Percentiles rank a stretch among this genome's conserved stretches.
Evolutionary conservation across 2,113 vertebrate genomes (phyloP).

Genomic region (Rhinoderma darwinii): DNA sequence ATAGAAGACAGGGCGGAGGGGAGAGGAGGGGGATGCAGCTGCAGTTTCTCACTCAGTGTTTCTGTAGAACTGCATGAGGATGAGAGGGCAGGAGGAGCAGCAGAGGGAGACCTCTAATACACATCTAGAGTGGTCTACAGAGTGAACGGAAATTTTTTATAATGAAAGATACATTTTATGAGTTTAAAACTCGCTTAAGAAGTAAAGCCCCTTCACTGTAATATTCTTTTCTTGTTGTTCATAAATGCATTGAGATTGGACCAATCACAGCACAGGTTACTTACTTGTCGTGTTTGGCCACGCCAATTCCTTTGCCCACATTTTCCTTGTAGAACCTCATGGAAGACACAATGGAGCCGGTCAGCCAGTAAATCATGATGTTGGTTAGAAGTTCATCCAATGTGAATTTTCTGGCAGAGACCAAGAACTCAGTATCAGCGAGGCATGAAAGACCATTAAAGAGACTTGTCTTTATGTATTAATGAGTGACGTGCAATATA

Average conservation of each 20-base stretch:
- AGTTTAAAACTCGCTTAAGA: not conserved
- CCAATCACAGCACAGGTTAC: not conserved
- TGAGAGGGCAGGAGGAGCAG: no score
- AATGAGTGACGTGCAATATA: not conserved
- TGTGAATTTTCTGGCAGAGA: slow-evolving; percentile 71
- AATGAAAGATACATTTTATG: no score
- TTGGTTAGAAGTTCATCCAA: slow-evolving; percentile 78
- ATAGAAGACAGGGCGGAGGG: no score
- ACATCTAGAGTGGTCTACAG: no score
- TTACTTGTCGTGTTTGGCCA: slow-evolving; percentile 71
- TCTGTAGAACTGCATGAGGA: no score
- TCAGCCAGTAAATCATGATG: slow-evolving; percentile 82
- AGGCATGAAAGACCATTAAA: no score
- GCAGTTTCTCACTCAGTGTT: not conserved
- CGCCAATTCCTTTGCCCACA: slow-evolving; percentile 58
- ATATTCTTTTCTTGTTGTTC: not conserved
- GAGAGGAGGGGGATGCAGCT: not conserved
- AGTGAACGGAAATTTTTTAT: no score
- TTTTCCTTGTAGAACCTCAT: slow-evolving; percentile 80
- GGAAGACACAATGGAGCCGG: slow-evolving; percentile 71
- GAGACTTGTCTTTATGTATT: no score
- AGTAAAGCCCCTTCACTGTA: not conserved
- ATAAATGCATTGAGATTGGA: not conserved
- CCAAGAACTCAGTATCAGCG: not conserved
- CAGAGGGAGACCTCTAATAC: no score